A percentile compares a stretch with the other conserved stretches of the same genome.
Conservation (phyloP, 1,140 invertebrate species). For the Zaprionus camerounensis region DNA sequence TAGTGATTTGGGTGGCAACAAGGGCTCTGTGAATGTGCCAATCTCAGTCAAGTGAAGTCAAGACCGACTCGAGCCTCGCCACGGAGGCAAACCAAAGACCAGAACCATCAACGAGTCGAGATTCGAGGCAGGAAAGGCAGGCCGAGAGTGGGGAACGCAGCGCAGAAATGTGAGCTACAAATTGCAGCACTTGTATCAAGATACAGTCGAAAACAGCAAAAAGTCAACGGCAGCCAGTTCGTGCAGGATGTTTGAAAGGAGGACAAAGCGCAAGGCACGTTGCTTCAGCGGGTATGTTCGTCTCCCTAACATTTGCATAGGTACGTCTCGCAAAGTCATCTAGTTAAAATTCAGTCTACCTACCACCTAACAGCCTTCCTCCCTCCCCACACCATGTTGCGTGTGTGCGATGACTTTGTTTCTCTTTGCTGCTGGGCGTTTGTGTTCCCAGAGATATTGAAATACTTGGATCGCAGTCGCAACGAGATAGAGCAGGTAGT, state of each 20-base stretch:
- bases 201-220: slow-evolving; percentile 67
- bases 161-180: slow-evolving; percentile 64
- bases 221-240: slow-evolving; percentile 50
- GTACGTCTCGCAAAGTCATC: slow-evolving; percentile 20
- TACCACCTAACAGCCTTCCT: background rate
- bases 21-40: slow-evolving; percentile 61
- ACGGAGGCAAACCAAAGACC: slow-evolving; percentile 6
- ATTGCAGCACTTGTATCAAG: slow-evolving; percentile 78
- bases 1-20: slow-evolving; percentile 51
- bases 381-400: background rate
- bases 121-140: slow-evolving; percentile 23
- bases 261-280: slow-evolving; percentile 14
- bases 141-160: background rate
- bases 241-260: slow-evolving; percentile 48
- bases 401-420: slow-evolving; percentile 25
- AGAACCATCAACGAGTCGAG: slow-evolving; percentile 12
- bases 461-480: slow-evolving; percentile 28
- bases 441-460: slow-evolving; percentile 40
- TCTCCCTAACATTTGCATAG: slow-evolving; percentile 67
- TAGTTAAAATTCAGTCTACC: background rate
- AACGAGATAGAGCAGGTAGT: slow-evolving; percentile 12
- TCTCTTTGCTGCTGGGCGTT: slow-evolving; percentile 40
- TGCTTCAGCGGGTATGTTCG: background rate
- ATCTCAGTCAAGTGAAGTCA: slow-evolving; percentile 25
- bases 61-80: slow-evolving; percentile 8